These are phyloP conservation scores for Alligator sinensis DNA, from an alignment of 2,113 vertebrate genomes.

Conservation along the genomic window DNA sequence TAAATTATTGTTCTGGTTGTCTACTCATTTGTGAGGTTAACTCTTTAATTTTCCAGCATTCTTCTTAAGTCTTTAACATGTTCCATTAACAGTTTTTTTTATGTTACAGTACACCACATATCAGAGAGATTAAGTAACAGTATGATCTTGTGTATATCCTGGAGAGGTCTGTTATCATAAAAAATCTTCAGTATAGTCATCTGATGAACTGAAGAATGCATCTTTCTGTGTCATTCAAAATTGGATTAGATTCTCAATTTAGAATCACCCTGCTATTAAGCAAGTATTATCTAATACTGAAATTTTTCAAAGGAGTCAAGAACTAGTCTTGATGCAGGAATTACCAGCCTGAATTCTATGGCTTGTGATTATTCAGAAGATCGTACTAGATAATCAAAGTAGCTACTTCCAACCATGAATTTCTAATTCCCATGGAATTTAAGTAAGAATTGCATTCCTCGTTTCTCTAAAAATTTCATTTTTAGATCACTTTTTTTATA, in stretches of 20 bases:
- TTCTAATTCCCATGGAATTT: background rate
- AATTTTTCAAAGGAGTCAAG: accelerated
- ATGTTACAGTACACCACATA: accelerated
- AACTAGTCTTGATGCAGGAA: accelerated
- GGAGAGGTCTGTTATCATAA: background rate
- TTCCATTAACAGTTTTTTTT: background rate
- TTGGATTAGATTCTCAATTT: background rate
- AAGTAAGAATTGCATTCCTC: background rate
- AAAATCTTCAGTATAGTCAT: accelerated
- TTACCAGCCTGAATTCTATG: background rate
- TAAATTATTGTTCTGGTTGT: background rate
- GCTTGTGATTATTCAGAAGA: background rate
- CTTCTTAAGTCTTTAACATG: accelerated
- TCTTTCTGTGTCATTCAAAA: accelerated
- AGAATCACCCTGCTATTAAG: background rate
- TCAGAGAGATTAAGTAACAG: accelerated
- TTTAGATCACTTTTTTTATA: background rate
- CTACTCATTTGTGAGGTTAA: background rate
- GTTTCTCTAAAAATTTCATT: background rate
- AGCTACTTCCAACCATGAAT: background rate
- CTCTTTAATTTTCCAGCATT: background rate
- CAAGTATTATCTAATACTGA: accelerated
- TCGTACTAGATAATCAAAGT: accelerated
- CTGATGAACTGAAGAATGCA: background rate
- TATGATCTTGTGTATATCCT: background rate